phyloP scores from a whole-genome alignment of 2,888 invertebrate genomes.

The Parnassius glacialis region DNA sequence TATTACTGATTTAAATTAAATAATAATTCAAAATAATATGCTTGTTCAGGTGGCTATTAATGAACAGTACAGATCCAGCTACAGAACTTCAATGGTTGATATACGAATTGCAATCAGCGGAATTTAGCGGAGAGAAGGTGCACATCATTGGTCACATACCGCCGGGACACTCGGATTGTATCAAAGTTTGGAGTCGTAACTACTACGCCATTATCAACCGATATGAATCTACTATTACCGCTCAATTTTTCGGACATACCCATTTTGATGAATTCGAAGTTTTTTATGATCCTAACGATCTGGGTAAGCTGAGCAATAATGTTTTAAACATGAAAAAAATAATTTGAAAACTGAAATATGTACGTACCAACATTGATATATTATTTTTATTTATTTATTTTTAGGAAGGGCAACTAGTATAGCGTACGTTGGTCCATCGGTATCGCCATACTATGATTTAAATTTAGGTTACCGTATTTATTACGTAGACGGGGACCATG shows the following conservation, averaged over 20 bases:
- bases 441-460: constrained; percentile 94
- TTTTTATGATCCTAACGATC: constrained; percentile 92
- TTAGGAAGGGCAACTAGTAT: constrained; percentile 87
- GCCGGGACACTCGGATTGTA: constrained; percentile 95
- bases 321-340: too few species aligned
- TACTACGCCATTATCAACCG: constrained; percentile 93
- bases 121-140: constrained; percentile 96
- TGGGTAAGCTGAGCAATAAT: constrained; percentile 75
- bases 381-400: background rate
- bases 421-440: constrained; percentile 96
- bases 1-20: too few species aligned
- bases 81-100: constrained; percentile 97
- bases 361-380: background rate
- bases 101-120: constrained; percentile 95
- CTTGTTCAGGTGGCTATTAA: constrained; percentile 87
- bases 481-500: constrained; percentile 95
- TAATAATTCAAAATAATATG: too few species aligned
- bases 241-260: constrained; percentile 97
- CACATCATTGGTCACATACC: constrained; percentile 99
- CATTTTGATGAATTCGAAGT: constrained; percentile 97
- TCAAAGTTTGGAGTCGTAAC: constrained; percentile 97
- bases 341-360: too few species aligned
- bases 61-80: constrained; percentile 98
- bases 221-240: constrained; percentile 93
- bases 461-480: constrained; percentile 98